A percentile compares a stretch with the other conserved stretches of the same genome.
Evolutionary conservation across 2,888 invertebrate genomes (phyloP).

Genomic region (Mantis religiosa): DNA sequence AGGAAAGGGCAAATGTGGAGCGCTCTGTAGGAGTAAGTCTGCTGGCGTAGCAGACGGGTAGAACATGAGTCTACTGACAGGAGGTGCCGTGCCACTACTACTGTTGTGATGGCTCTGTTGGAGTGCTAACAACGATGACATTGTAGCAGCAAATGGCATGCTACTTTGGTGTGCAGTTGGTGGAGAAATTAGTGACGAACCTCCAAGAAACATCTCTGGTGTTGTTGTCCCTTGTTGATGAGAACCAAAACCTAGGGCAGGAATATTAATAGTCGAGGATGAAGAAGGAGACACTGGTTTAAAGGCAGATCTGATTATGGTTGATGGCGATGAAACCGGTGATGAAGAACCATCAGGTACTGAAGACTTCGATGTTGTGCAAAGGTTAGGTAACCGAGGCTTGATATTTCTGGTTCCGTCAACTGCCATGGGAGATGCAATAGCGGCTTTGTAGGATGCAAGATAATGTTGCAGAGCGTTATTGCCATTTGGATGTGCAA

Average conservation of each 20-base stretch:
- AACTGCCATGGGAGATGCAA: neutral
- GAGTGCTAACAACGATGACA: conserved; percentile 25
- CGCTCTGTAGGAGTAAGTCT: neutral
- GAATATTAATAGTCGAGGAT: neutral
- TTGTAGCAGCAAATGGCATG: conserved; percentile 22
- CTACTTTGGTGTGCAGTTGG: conserved; percentile 23
- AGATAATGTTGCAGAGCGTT: conserved; percentile 27
- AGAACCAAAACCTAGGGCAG: neutral
- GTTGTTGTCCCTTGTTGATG: neutral
- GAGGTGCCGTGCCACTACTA: neutral
- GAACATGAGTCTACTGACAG: conserved; percentile 15
- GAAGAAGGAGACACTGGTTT: conserved; percentile 26
- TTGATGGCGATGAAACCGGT: neutral
- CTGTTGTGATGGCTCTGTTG: conserved; percentile 16
- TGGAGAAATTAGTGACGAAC: conserved; percentile 11
- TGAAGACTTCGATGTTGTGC: neutral
- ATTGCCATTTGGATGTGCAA: neutral
- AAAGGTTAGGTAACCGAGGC: neutral
- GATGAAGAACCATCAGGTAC: neutral
- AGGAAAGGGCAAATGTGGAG: conserved; percentile 5
- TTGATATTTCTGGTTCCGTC: neutral
- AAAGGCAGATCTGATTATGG: conserved; percentile 22
- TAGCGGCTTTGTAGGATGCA: conserved; percentile 10
- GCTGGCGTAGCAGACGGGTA: neutral
- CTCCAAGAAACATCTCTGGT: neutral